Percentiles rank a stretch among this genome's conserved stretches.
Evolutionary conservation across 2,113 vertebrate genomes (phyloP).

Genomic region (Anhinga anhinga): DNA sequence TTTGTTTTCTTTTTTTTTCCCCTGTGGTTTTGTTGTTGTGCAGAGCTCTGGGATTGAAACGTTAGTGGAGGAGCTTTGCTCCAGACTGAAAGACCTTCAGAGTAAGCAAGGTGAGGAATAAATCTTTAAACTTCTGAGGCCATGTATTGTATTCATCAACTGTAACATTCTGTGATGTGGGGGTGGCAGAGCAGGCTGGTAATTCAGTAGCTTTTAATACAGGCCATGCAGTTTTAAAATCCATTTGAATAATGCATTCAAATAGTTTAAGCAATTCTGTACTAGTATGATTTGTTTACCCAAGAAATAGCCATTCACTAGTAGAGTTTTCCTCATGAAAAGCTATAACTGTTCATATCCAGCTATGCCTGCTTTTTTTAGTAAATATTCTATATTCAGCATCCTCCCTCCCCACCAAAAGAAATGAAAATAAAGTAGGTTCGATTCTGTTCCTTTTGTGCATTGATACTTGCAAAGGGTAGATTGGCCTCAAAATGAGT

Average conservation of each 20-base stretch:
- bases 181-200: neutral
- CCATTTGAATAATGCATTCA: neutral
- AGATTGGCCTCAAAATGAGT: neutral
- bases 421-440: neutral
- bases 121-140: neutral
- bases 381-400: neutral
- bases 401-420: neutral
- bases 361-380: neutral
- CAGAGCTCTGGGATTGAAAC: slow-evolving; percentile 98
- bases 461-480: neutral
- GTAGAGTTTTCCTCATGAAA: neutral
- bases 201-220: neutral
- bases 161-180: neutral
- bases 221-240: neutral
- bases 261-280: neutral
- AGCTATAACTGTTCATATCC: neutral
- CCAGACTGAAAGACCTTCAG: slow-evolving; percentile 96
- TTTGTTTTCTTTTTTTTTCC: neutral
- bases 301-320: neutral
- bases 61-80: slow-evolving; percentile 98
- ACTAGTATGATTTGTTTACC: neutral
- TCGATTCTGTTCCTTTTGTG: neutral
- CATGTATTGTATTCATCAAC: neutral
- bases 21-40: neutral
- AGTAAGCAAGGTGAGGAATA: slow-evolving; percentile 89